These are phyloP conservation scores for Diachasmimorpha longicaudata DNA, from an alignment of 1,140 invertebrate species.

Conservation along the genomic window DNA sequence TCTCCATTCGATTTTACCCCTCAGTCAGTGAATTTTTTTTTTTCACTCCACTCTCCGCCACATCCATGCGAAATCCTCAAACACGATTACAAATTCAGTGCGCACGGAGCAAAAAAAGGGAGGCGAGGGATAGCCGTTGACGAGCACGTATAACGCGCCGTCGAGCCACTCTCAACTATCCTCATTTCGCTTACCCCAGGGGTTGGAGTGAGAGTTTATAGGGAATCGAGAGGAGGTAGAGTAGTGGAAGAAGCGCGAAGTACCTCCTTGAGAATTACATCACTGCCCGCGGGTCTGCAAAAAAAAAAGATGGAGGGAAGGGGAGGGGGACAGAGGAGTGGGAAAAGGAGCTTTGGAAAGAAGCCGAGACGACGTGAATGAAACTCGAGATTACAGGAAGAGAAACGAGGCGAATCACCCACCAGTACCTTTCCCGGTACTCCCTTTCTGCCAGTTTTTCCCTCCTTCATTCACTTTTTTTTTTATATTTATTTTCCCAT, in stretches of 20 bases:
- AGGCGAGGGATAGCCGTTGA: neutral
- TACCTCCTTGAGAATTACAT: slow-evolving; percentile 26
- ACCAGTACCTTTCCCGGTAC: neutral
- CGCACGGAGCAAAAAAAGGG: neutral
- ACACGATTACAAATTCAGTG: neutral
- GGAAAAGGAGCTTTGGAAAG: neutral
- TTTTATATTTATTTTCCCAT: neutral
- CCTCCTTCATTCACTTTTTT: slow-evolving; percentile 4
- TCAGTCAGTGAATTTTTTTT: neutral
- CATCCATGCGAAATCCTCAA: neutral
- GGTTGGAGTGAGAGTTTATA: slow-evolving; percentile 8
- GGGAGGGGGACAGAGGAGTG: neutral
- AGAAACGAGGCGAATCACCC: slow-evolving; percentile 22
- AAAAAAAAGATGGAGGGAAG: neutral
- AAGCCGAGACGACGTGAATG: slow-evolving; percentile 28
- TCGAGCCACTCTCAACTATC: neutral
- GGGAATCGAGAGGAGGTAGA: neutral
- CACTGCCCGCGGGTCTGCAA: slow-evolving; percentile 13
- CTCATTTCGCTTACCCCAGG: neutral
- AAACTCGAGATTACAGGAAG: slow-evolving; percentile 28
- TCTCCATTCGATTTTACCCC: neutral
- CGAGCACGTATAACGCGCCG: neutral
- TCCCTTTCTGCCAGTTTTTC: neutral
- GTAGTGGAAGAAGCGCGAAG: slow-evolving; percentile 13
- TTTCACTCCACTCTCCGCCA: neutral